A percentile compares a stretch with the other conserved stretches of the same genome.
These are phyloP conservation scores for Podilymbus podiceps DNA, from an alignment of 2,113 vertebrate genomes.

Conservation along the genomic window DNA sequence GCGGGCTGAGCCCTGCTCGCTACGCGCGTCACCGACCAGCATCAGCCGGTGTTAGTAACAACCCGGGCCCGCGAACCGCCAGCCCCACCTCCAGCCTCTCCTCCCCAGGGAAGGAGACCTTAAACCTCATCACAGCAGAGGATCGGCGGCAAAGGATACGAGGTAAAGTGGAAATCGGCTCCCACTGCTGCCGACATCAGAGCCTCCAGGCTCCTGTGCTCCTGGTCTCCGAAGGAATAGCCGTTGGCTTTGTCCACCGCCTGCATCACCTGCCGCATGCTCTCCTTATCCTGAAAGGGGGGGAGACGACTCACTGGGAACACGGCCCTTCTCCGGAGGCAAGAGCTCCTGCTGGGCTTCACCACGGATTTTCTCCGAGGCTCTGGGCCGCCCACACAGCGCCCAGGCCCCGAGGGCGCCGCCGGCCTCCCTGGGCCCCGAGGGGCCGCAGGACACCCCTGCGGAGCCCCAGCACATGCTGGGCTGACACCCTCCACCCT, in stretches of 20 bases:
- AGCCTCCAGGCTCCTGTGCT: constrained; percentile 87
- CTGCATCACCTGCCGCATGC: constrained; percentile 86
- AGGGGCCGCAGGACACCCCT: neutral
- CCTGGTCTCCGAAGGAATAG: constrained; percentile 89
- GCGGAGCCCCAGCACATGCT: accelerated
- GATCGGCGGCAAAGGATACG: constrained; percentile 84
- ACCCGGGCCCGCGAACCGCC: neutral
- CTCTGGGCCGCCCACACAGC: neutral
- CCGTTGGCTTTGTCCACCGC: constrained; percentile 96
- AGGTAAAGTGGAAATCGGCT: constrained; percentile 91
- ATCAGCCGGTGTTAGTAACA: neutral
- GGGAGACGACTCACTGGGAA: neutral
- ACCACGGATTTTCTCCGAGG: accelerated
- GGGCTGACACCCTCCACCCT: neutral
- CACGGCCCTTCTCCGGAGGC: neutral
- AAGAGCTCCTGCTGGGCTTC: accelerated
- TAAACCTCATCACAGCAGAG: accelerated
- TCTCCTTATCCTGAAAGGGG: constrained; percentile 86
- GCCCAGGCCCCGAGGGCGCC: accelerated
- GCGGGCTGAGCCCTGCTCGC: neutral
- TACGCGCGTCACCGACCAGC: accelerated
- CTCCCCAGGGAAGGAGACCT: neutral
- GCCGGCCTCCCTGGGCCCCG: neutral
- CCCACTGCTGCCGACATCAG: constrained; percentile 95
- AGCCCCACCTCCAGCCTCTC: neutral